Percentiles rank a stretch among this genome's conserved stretches.
phyloP scores from a whole-genome alignment of 2,797 vertebrate species.

The Onychomys arenicola region DNA sequence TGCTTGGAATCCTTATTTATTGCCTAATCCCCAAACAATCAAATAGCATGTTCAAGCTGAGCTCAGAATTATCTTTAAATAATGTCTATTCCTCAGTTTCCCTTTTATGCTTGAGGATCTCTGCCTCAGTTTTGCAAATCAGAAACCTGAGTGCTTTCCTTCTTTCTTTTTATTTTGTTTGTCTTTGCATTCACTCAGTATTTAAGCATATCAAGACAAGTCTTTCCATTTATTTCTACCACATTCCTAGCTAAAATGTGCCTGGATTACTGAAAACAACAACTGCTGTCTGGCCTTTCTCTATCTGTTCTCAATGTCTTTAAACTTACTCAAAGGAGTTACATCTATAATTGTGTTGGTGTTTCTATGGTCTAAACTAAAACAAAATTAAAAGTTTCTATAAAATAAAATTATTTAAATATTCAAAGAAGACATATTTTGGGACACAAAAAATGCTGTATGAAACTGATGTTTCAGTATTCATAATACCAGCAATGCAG shows the following conservation, averaged over 20 bases:
- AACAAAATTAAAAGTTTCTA: neutral
- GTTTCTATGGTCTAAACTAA: neutral
- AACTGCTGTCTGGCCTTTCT: neutral
- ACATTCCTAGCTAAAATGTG: neutral
- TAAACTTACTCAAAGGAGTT: neutral
- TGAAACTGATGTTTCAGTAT: conserved; percentile 1
- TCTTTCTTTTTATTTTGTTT: neutral
- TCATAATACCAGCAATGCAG: neutral
- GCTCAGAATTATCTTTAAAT: neutral
- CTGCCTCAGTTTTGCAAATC: neutral
- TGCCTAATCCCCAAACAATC: neutral
- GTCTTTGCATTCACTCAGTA: neutral
- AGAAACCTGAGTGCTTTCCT: neutral
- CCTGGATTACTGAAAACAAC: neutral
- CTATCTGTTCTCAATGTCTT: neutral
- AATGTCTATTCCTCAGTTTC: conserved; percentile 17
- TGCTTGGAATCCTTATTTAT: neutral
- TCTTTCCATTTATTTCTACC: neutral
- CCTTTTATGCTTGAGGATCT: conserved; percentile 3
- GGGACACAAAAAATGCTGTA: neutral
- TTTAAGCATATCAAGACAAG: neutral
- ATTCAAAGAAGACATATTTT: conserved; percentile 6
- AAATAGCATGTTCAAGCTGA: neutral
- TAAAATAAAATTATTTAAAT: neutral
- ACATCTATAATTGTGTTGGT: neutral